These are phyloP conservation scores for Kryptopterus vitreolus DNA, from an alignment of 2,797 vertebrate genomes.

Conservation along the genomic window DNA sequence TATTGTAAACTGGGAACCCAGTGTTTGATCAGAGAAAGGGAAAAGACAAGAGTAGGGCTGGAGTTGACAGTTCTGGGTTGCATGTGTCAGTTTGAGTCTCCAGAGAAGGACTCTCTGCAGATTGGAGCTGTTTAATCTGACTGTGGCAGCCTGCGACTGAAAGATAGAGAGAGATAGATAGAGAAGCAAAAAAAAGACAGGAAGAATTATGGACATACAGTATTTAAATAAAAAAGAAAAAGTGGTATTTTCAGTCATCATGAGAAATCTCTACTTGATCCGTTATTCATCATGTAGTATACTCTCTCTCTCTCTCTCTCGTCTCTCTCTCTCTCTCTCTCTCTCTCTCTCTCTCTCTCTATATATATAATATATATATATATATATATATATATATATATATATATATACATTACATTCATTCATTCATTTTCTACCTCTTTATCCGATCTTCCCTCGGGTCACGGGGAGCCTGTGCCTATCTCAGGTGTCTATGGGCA, in stretches of 20 bases:
- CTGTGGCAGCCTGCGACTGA: constrained; percentile 22
- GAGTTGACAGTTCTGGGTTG: constrained; percentile 57
- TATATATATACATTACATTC: no score
- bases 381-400: no score
- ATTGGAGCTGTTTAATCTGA: constrained; percentile 52
- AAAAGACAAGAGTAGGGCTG: constrained; percentile 30
- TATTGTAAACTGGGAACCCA: constrained; percentile 42
- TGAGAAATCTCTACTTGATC: neutral
- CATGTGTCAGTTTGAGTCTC: constrained; percentile 52
- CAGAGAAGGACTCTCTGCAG: constrained; percentile 49
- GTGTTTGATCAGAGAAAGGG: constrained; percentile 44
- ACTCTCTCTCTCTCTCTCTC: no score
- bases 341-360: no score
- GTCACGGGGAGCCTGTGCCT: no score
- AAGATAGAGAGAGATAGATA: constrained; percentile 10
- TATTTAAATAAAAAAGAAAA: constrained; percentile 24
- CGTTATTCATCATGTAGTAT: neutral
- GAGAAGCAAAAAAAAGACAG: neutral
- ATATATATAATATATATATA: no score
- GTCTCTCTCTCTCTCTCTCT: no score
- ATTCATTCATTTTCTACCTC: no score
- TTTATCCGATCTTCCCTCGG: no score
- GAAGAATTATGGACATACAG: neutral
- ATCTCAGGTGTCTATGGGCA: no score
- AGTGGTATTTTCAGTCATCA: neutral